Evolutionary conservation across 1,140 invertebrate genomes (phyloP), one percentile per base, ranked within the genome.

Genomic region (Nebria ingens): DNA sequence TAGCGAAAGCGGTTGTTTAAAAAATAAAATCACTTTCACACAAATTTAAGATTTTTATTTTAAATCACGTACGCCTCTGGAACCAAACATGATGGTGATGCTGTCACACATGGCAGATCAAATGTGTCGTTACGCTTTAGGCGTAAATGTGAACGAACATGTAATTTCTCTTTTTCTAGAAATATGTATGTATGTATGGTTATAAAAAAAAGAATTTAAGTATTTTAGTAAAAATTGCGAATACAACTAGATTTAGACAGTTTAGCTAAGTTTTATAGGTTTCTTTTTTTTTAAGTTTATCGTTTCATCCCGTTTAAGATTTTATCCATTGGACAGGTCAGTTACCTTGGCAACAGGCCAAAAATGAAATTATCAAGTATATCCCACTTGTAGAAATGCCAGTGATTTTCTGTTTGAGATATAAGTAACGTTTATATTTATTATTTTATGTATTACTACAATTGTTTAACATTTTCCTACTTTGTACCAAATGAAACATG

Each of bases 281-380:
- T n/a, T n/a, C n/a, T n/a, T n/a, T 34, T 6, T 45, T 45, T 12
- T 45, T 9, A 11, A 4, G 40, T 45, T 45, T 45, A 17, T 17
- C 6, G 40, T 45, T 45, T 4, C 40, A 4, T 17, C 9, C 6
- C 4, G 40, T 45, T n/a, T 45, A 45, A 45, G 40, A 45, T 45
- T 45, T 45, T 45, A 45, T 45, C 6, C 40, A 45, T 45, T 45
- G 40, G 15, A 45, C 15, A 45, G 40, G 40, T 45, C 40, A 45
- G 40, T 45, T 45, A 45, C 40, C 40, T 45, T 45, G 40, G 40
- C 9, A 9, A 6, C 6, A 6, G 9, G 40, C 40, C 40, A 45
- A 45, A 45, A 12, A 45, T 45, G 40, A 45, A 45, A 12, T 45
- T 45, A 17, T 45, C 40, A 45, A 9, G 40, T 45, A 6, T 13